These are phyloP conservation scores for Aphaenogaster rudis DNA, from an alignment of 1,140 invertebrate species.

Conservation along the genomic window DNA sequence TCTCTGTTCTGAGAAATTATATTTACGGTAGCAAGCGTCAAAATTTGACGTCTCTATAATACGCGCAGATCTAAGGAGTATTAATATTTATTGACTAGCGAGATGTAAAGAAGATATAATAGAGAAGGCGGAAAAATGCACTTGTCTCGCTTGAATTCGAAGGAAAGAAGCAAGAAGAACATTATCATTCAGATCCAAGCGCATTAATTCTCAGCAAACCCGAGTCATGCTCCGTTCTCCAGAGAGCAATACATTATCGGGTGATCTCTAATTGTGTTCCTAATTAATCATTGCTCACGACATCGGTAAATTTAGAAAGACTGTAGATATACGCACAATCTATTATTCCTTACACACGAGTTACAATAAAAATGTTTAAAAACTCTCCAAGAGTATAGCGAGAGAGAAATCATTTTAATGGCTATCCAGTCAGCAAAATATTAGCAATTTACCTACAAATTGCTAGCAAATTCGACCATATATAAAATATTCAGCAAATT, in stretches of 20 bases:
- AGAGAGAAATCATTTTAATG: neutral
- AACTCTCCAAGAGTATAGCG: neutral
- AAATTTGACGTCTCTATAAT: neutral
- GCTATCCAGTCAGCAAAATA: neutral
- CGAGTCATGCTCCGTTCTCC: neutral
- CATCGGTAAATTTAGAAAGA: conserved; percentile 6
- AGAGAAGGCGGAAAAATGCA: neutral
- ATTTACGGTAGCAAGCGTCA: neutral
- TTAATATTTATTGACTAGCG: neutral
- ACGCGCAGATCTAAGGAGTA: neutral
- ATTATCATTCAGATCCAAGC: neutral
- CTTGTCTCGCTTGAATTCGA: neutral
- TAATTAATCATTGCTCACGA: conserved; percentile 15
- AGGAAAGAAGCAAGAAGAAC: neutral
- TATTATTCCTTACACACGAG: neutral
- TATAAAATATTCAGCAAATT: too few species aligned
- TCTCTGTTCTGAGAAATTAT: neutral
- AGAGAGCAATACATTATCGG: neutral
- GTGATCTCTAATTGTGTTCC: neutral
- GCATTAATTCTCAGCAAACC: conserved; percentile 2
- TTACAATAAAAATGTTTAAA: neutral
- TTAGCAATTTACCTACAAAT: too few species aligned
- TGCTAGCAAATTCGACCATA: too few species aligned
- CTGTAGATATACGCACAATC: neutral
- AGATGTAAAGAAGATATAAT: neutral